Evolutionary conservation across 2,113 vertebrate genomes (phyloP), one percentile per base, ranked within the genome.

Genomic region (Neolamprologus longior): DNA sequence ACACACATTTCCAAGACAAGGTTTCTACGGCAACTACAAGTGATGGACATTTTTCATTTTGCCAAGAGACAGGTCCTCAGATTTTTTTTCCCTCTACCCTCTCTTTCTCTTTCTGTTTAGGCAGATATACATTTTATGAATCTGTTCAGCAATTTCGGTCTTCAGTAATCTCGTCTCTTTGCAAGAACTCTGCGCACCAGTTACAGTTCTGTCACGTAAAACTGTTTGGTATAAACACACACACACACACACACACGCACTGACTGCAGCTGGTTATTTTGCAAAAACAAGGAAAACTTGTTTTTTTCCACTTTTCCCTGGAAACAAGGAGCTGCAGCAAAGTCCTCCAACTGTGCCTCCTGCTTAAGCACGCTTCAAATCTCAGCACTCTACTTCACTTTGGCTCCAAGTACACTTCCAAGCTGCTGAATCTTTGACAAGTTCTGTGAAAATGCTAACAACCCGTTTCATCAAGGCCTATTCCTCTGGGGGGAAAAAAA

Each of bases 1-100:
- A 52, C 55, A 54, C 76, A n/a, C 76, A 9, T 63, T 81, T 78
- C 54, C 42, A 86, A 81, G 35, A 31, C 71, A 79, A 83, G 68
- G 84, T 90, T 92, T 80, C 90, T 90, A 90, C 68, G 58, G 92
- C 85, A 93, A 93, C 87, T 71, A 81, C 80, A 58, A 90, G 85
- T 91, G 89, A 95, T 89, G 66, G 87, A 85, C 86, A 86, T 82
- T 92, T 93, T 92, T 84, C 42, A 24, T 90, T 91, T 92, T 78
- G 21, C 82, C 26, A 28, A 26, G 79, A 81, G 88, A 89, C 88
- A 76, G 73, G 81, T 17, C 76, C 26, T 45, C 14, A 71, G 13
- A 54, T 21, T 33, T 85, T 83, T 81, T 81, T 83, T 0, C 11
- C 9, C 87, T 84, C 26, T 63, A 88, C 61, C 50, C 58, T 61